These are phyloP conservation scores for Peromyscus melanophrys DNA, from an alignment of 2,797 vertebrate species.

Conservation along the genomic window DNA sequence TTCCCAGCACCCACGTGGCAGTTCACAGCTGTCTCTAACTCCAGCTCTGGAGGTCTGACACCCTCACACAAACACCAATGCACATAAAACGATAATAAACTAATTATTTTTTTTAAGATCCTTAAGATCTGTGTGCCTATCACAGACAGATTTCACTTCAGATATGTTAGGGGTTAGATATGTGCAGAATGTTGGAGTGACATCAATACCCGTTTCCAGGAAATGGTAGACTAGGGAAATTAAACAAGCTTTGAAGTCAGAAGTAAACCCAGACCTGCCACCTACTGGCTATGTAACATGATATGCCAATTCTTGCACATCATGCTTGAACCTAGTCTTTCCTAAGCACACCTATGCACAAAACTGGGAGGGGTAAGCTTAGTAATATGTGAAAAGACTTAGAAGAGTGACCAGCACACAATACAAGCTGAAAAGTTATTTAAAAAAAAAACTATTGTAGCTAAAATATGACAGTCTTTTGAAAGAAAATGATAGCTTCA, in stretches of 20 bases:
- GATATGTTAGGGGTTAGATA: neutral
- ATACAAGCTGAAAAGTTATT: neutral
- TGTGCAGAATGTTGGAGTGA: neutral
- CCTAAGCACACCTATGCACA: neutral
- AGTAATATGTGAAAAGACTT: neutral
- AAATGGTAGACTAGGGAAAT: neutral
- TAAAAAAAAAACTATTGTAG: neutral
- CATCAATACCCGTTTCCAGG: neutral
- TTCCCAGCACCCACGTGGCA: neutral
- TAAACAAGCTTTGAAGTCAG: neutral
- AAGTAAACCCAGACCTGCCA: neutral
- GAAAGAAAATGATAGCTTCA: neutral
- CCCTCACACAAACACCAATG: neutral
- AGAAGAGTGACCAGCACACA: neutral
- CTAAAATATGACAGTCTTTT: neutral
- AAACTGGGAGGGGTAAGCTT: neutral
- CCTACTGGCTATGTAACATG: neutral
- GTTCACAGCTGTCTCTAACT: neutral
- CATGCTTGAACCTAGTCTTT: neutral
- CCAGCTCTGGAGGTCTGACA: neutral
- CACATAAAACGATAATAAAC: neutral
- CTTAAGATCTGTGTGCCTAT: neutral
- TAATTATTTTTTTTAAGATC: neutral
- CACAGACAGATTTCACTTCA: conserved; percentile 15
- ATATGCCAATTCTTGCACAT: neutral